Conservation (phyloP, 2,888 invertebrate species). For the Theodoxus fluviatilis region DNA sequence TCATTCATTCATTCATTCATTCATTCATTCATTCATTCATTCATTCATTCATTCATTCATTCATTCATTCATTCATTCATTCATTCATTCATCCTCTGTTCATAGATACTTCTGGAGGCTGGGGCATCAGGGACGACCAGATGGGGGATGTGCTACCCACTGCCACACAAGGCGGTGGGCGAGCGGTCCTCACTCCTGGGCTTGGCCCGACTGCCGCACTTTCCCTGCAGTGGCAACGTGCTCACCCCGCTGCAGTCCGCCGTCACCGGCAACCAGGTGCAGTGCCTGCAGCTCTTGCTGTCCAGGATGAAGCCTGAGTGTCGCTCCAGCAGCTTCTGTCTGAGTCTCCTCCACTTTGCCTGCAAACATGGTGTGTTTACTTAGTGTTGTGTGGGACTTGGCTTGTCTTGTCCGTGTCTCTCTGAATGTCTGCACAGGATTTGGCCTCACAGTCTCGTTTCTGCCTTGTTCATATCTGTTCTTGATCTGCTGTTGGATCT, state of each 20-base stretch:
- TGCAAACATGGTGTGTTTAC: too few relatives aligned
- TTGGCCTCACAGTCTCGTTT: too few relatives aligned
- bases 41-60: too few relatives aligned
- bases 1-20: too few relatives aligned
- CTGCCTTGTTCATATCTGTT: too few relatives aligned
- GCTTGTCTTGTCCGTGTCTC: too few relatives aligned
- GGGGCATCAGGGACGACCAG: too few relatives aligned
- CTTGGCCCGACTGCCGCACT: conserved; percentile 54
- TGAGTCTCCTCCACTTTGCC: conserved; percentile 42
- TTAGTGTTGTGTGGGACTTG: too few relatives aligned
- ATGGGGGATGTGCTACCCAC: conserved; percentile 80
- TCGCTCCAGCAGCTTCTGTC: conserved; percentile 29
- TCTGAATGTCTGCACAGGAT: neutral
- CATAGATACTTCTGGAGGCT: conserved; percentile 57
- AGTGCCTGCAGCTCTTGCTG: conserved; percentile 49
- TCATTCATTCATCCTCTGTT: neutral
- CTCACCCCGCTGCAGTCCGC: conserved; percentile 59
- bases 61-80: too few relatives aligned
- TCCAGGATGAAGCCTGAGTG: conserved; percentile 56
- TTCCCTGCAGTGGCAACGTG: conserved; percentile 55
- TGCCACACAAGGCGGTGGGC: conserved; percentile 69
- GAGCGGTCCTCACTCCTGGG: conserved; percentile 45
- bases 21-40: too few relatives aligned
- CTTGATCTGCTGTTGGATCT: too few relatives aligned
- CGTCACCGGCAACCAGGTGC: conserved; percentile 54